Conservation (phyloP, 2,888 invertebrate species). For the Drosophila diplacantha region DNA sequence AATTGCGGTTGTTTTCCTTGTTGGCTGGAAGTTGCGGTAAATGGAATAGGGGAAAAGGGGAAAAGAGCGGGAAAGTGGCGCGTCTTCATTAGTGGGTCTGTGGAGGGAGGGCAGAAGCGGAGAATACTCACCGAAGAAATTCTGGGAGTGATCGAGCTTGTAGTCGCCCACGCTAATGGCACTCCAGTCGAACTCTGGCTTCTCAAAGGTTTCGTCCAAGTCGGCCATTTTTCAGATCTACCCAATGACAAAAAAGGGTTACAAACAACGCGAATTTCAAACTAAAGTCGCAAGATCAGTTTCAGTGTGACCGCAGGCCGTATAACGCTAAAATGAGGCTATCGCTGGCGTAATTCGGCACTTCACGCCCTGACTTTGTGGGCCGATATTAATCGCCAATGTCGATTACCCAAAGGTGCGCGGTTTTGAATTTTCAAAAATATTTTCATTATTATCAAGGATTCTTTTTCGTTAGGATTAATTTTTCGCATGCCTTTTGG, state of each 20-base stretch:
- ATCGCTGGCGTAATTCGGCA: too few species aligned
- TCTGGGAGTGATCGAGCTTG: constrained; percentile 68
- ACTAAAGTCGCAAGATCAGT: not conserved
- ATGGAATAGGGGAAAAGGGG: not conserved
- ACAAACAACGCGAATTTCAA: not conserved
- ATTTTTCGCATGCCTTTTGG: not conserved
- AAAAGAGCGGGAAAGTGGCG: constrained; percentile 42
- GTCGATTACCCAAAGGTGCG: not conserved
- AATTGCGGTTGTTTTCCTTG: constrained; percentile 28
- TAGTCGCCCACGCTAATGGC: constrained; percentile 70
- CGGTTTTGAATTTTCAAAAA: not conserved
- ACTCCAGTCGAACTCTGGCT: constrained; percentile 69
- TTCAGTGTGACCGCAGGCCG: constrained; percentile 1
- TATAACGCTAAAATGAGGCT: not conserved
- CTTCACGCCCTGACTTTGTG: not conserved
- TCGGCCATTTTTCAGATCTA: not conserved
- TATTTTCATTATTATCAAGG: not conserved
- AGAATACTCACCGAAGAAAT: constrained; percentile 68
- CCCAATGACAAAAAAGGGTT: not conserved
- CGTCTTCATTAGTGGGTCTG: constrained; percentile 16
- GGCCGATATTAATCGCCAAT: not conserved
- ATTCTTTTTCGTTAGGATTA: not conserved
- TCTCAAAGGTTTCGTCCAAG: not conserved
- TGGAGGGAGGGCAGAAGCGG: not conserved
- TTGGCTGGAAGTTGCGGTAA: constrained; percentile 11